Percentiles rank a stretch among this genome's conserved stretches.
Evolutionary conservation across 2,888 invertebrate species (phyloP).

Genomic region (Hypomecis punctinalis): DNA sequence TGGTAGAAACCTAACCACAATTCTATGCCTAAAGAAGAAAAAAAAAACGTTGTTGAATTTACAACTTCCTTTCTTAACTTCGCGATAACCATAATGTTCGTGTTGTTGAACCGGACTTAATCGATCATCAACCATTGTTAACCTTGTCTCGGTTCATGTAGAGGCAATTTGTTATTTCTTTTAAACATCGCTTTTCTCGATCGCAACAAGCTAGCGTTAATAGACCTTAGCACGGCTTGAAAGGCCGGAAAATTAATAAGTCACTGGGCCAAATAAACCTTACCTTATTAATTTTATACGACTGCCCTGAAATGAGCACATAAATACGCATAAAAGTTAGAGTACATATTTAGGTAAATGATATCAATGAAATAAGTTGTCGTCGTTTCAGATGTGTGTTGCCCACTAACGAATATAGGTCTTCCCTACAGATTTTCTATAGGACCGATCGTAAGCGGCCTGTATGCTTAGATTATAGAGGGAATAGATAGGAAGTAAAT

Average conservation of each 20-base stretch:
- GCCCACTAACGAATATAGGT: no score
- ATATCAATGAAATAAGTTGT: no score
- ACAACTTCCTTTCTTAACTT: constrained; percentile 31
- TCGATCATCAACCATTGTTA: constrained; percentile 49
- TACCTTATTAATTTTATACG: neutral
- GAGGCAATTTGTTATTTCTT: constrained; percentile 41
- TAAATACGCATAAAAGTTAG: no score
- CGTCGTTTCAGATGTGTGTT: no score
- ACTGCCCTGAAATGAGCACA: no score
- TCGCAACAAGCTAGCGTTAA: constrained; percentile 28
- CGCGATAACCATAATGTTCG: constrained; percentile 37
- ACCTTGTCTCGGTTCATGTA: constrained; percentile 50
- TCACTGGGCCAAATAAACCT: constrained; percentile 14
- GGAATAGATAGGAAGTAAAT: no score
- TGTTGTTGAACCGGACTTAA: constrained; percentile 34
- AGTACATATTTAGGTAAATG: no score
- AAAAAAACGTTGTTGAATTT: constrained; percentile 32
- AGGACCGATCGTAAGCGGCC: no score
- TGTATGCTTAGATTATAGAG: no score
- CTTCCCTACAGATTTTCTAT: no score
- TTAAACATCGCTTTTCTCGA: constrained; percentile 26
- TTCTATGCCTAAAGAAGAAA: constrained; percentile 2
- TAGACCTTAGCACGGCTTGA: constrained; percentile 29
- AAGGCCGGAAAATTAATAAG: constrained; percentile 21
- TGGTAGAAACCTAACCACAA: constrained; percentile 14